phyloP scores from a whole-genome alignment of 2,888 invertebrate species.

The Tetranychus truncatus region DNA sequence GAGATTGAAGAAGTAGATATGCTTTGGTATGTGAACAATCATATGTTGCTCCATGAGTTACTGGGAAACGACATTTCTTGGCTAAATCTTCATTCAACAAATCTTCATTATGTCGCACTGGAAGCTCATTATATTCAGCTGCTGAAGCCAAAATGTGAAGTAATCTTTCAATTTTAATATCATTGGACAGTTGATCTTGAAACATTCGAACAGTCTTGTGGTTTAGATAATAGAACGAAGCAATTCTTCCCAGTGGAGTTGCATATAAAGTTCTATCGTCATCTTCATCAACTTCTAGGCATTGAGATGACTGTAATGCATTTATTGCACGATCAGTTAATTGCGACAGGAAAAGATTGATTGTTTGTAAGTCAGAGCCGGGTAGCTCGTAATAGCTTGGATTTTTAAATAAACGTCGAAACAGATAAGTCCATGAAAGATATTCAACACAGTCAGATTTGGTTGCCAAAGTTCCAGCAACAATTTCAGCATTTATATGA shows the following conservation, averaged over 20 bases:
- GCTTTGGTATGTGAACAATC: constrained; percentile 90
- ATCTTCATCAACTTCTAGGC: constrained; percentile 51
- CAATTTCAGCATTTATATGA: constrained; percentile 82
- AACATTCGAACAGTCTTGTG: constrained; percentile 78
- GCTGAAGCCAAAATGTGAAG: constrained; percentile 60
- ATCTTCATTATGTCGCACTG: constrained; percentile 95
- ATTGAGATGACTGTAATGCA: constrained; percentile 53
- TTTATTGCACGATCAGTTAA: constrained; percentile 59
- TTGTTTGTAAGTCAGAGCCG: constrained; percentile 42
- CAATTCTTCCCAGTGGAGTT: constrained; percentile 73
- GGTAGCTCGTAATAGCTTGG: constrained; percentile 73
- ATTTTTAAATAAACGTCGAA: constrained; percentile 72
- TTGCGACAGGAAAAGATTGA: constrained; percentile 50
- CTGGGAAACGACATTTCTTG: constrained; percentile 50
- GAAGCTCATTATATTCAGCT: constrained; percentile 66
- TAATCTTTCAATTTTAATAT: constrained; percentile 50
- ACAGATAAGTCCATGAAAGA: constrained; percentile 96
- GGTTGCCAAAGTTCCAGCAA: constrained; percentile 79
- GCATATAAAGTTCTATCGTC: constrained; percentile 39
- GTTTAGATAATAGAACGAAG: constrained; percentile 89
- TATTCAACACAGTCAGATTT: constrained; percentile 88
- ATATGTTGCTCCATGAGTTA: constrained; percentile 47
- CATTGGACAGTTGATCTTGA: constrained; percentile 41
- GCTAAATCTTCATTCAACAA: constrained; percentile 69
- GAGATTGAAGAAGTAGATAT: constrained; percentile 4